Percentiles rank a stretch among this genome's conserved stretches.
These are phyloP conservation scores for Oxyura jamaicensis DNA, from an alignment of 2,113 vertebrate species.

Conservation along the genomic window DNA sequence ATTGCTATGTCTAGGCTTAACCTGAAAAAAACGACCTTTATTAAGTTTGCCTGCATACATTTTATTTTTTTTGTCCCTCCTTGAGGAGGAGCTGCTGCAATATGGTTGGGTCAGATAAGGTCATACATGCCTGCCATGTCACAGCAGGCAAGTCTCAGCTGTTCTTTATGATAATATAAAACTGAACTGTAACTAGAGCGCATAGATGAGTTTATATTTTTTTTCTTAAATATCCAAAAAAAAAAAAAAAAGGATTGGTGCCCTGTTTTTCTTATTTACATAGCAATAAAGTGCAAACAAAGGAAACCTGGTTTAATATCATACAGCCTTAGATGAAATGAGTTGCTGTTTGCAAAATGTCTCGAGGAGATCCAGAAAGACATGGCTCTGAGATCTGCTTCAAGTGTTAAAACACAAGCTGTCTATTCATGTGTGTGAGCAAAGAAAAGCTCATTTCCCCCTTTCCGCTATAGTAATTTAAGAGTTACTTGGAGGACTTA, in stretches of 20 bases:
- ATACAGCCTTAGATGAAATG: not conserved
- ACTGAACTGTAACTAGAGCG: not conserved
- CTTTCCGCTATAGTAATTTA: not conserved
- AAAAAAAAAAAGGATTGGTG: not conserved
- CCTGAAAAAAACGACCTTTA: not conserved
- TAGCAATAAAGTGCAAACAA: not conserved
- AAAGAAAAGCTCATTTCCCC: not conserved
- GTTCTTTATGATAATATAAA: not conserved
- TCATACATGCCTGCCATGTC: not conserved
- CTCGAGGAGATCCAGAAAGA: not conserved
- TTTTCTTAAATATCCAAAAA: not conserved
- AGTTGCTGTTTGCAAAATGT: not conserved
- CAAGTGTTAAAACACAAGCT: not conserved
- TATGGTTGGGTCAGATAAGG: not conserved
- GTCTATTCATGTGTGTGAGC: not conserved
- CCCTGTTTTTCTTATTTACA: not conserved
- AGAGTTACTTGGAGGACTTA: not conserved
- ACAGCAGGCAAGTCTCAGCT: not conserved
- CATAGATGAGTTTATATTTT: rapidly evolving
- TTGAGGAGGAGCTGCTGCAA: not conserved
- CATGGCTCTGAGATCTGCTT: not conserved
- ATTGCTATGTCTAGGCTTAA: not conserved
- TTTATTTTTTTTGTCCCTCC: not conserved
- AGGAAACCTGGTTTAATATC: not conserved
- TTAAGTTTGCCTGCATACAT: not conserved